Percentiles rank a stretch among this genome's conserved stretches.
These are phyloP conservation scores for Amazona vittata DNA, from an alignment of 2,113 vertebrate genomes.

Conservation along the genomic window DNA sequence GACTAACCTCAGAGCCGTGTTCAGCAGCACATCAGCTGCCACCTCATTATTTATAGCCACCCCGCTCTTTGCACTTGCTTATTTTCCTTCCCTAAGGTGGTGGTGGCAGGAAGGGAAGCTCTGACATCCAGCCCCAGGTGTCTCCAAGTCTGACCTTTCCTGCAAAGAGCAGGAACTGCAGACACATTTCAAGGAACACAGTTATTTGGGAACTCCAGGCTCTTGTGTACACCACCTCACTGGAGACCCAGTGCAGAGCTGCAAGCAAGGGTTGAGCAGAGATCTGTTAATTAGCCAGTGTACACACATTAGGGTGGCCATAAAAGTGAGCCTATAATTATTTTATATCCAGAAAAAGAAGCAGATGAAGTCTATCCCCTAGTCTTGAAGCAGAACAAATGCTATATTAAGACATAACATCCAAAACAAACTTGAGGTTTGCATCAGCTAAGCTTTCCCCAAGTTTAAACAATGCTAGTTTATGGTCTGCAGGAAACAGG, in stretches of 20 bases:
- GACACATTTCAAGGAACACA: background rate
- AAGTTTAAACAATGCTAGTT: background rate
- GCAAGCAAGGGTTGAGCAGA: background rate
- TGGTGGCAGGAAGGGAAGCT: background rate
- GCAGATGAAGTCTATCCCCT: background rate
- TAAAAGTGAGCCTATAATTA: background rate
- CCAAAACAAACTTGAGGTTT: background rate
- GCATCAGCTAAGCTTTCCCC: background rate
- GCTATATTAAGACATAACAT: background rate
- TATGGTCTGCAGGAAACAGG: background rate
- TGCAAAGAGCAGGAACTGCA: background rate
- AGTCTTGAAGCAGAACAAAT: background rate
- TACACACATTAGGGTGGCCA: background rate
- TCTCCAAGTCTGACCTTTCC: background rate
- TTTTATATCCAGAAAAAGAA: background rate
- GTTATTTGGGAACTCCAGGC: background rate
- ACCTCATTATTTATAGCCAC: conserved; percentile 47
- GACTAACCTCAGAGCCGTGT: background rate
- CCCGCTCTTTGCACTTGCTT: conserved; percentile 3
- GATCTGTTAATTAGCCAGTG: background rate
- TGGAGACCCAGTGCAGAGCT: background rate
- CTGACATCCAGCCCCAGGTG: conserved; percentile 54
- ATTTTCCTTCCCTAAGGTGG: conserved; percentile 32
- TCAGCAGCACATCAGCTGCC: background rate
- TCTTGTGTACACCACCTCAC: background rate